Base-by-base conservation (phyloP, 37 sponge, comb jelly and placozoan species). In the Mnemiopsis leidyi region DNA sequence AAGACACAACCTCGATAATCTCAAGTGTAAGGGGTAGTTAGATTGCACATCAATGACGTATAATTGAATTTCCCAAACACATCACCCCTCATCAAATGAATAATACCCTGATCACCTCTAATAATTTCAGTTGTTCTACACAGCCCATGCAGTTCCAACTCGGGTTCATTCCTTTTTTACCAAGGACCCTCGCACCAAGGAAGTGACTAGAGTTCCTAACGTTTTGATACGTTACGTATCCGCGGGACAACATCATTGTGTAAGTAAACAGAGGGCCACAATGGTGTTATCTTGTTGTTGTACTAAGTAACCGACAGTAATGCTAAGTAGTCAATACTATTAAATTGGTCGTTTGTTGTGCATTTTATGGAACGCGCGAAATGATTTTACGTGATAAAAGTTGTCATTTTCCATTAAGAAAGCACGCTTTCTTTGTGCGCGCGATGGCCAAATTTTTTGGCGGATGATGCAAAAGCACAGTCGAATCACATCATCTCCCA, bases 141-240 rank as follows among this genome's bases (percentile, higher is more conserved):
- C 90, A 39, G 21, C 90, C 2, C 90, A 85, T 3, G 61, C 48
- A 39, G 0, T 13, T 9, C 90, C 90, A 28, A 33, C 32, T 23
- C 40, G 90, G 3, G 61, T 85, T 1, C 90, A 85, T 29, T 85
- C 90, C 25, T 85, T 85, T 61, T 85, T 85, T 33, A 39, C 90
- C 2, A 40, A n/a, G 26, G 90, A 85, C 23, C 90, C 90, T 0
- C 23, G 61, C 0, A 85, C 28, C 26, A 85, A 85, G 23, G 29
- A 38, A 25, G 61, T 40, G 0, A 37, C 36, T 1, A 38, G 90
- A 26, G 29, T 85, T 39, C 39, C 39, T 0, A 38, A 85, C 24
- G 90, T 85, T 29, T 23, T 33, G 5, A 85, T 85, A 16, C 39
- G 90, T 35, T 23, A 33, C 29, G 32, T 85, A 23, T 85, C 90